phyloP scores from a whole-genome alignment of 2,113 vertebrate genomes.

The Forbesichthys agassizii region DNA sequence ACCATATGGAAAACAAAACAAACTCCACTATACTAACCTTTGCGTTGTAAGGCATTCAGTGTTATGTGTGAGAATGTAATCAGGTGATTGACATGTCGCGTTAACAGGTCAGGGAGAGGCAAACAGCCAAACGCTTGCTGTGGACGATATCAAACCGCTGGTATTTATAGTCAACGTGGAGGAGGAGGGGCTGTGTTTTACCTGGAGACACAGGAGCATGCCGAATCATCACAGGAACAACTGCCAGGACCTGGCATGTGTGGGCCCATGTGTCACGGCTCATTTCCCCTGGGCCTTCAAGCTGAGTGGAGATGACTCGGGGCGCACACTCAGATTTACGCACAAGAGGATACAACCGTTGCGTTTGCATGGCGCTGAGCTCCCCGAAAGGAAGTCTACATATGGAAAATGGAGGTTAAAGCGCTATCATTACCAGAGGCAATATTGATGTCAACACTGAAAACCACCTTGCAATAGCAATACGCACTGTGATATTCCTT shows the following conservation, averaged over 20 bases:
- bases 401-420: slow-evolving; percentile 49
- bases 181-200: slow-evolving; percentile 51
- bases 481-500: neutral
- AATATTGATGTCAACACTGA: slow-evolving; percentile 3
- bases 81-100: slow-evolving; percentile 2
- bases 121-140: slow-evolving; percentile 38
- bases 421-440: slow-evolving; percentile 21
- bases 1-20: slow-evolving; percentile 24
- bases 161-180: slow-evolving; percentile 71
- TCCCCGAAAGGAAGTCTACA: neutral
- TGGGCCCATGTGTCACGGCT: slow-evolving; percentile 65
- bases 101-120: slow-evolving; percentile 35
- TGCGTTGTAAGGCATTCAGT: slow-evolving; percentile 27
- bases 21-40: slow-evolving; percentile 27
- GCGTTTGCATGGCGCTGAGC: slow-evolving; percentile 31
- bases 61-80: slow-evolving; percentile 29
- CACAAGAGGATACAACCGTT: slow-evolving; percentile 55
- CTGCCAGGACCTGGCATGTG: slow-evolving; percentile 61
- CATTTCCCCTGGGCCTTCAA: slow-evolving; percentile 67
- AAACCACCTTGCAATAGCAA: neutral
- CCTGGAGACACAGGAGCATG: slow-evolving; percentile 57
- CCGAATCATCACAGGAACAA: slow-evolving; percentile 68
- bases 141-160: slow-evolving; percentile 40
- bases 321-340: slow-evolving; percentile 64
- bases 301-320: slow-evolving; percentile 70